Evolutionary conservation across 2,888 invertebrate species (phyloP), one percentile per base, ranked within the genome.

Genomic region (Cyclophora albipunctata): DNA sequence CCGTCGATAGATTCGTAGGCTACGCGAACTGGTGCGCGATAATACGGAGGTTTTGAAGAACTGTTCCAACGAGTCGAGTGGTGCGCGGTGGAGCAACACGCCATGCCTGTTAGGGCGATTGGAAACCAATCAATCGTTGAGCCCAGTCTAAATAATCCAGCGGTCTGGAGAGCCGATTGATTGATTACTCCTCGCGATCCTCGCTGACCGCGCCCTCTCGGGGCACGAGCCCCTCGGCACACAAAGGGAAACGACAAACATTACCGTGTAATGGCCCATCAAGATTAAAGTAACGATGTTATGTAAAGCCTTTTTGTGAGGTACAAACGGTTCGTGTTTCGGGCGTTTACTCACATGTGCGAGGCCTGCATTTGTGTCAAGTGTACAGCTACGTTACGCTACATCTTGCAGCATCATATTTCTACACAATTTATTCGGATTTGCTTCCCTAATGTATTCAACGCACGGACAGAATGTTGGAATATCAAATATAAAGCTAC

Each of bases 201-300:
- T 45, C 45, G 49, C 43, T 7, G 43, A 46, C 49, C 48, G 45
- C 48, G 47, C 54, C 20, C 51, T 47, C 40, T 40, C 35, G 20
- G 20, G 20, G 20, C 43, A 20, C 43, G 7, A 43, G 3, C 34
- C 34, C 33, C 34, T 42, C 40, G 5, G 51, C 51, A 50, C 51
- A 48, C 53, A 51, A 51, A 55, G 55, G 49, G 40, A 49, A 52
- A 58, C 56, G 57, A 57, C 58, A 57, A 51, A 56, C 59, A 52
- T 57, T 54, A 51, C 46, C 44, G 46, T 55, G 51, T 53, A 60
- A 59, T 54, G 52, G 45, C 53, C 45, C 54, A 53, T 57, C 55
- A 57, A 58, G 55, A 58, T 55, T 54, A 55, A 53, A 60, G 52
- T 57, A 55, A 59, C 49, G 56, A 54, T 55, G 54, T 60, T 59